These are phyloP conservation scores for Anastrepha ludens DNA, from an alignment of 1,140 invertebrate genomes.

Conservation along the genomic window DNA sequence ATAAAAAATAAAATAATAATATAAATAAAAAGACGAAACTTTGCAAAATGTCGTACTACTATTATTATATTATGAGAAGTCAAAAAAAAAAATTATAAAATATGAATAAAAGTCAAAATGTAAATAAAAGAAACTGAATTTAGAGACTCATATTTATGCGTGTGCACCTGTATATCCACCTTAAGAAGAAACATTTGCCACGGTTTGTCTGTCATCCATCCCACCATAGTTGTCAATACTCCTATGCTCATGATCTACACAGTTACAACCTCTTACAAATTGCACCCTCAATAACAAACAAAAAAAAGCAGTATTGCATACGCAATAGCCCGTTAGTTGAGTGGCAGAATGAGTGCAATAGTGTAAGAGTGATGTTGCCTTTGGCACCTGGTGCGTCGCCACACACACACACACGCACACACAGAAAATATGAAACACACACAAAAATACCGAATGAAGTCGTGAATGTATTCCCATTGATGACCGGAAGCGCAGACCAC, in stretches of 20 bases:
- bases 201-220: not conserved
- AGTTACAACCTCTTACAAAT: not conserved
- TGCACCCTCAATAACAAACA: not conserved
- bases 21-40: too few relatives aligned
- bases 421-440: too few relatives aligned
- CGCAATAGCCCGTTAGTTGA: not conserved
- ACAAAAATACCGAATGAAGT: not conserved
- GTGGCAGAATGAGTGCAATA: not conserved
- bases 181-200: not conserved
- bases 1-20: too few relatives aligned
- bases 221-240: not conserved
- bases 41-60: too few relatives aligned
- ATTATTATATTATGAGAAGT: too few relatives aligned
- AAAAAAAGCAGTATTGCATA: not conserved
- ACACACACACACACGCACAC: not conserved
- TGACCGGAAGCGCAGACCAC: not conserved
- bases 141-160: too few relatives aligned
- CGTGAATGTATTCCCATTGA: slow-evolving; percentile 22
- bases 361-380: not conserved
- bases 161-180: too few relatives aligned
- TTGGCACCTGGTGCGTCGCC: not conserved
- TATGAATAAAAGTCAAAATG: too few relatives aligned
- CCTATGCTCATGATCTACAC: not conserved
- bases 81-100: too few relatives aligned
- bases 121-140: too few relatives aligned